Evolutionary conservation across 2,113 vertebrate species (phyloP).

Genomic region (Pogona vitticeps): DNA sequence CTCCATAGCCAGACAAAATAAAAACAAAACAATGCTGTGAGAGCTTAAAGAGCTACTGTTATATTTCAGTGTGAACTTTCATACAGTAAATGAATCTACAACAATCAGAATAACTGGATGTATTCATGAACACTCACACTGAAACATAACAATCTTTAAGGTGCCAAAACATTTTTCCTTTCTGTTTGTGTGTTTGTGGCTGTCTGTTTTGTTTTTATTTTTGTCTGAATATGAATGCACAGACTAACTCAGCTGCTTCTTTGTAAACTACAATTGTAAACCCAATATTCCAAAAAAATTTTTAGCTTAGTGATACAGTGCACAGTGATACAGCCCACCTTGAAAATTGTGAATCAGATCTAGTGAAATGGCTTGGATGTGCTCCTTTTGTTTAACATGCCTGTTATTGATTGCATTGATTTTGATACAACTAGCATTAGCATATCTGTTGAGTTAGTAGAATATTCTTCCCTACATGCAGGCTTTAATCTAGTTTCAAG

Average conservation of each 20-base stretch:
- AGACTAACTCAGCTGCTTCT: too few relatives aligned
- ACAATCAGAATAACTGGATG: too few relatives aligned
- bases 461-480: neutral
- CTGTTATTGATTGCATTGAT: neutral
- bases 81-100: too few relatives aligned
- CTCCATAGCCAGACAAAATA: neutral
- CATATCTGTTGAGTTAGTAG: neutral
- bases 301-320: too few relatives aligned
- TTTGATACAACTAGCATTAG: neutral
- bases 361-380: neutral
- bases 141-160: neutral
- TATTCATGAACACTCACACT: too few relatives aligned
- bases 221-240: too few relatives aligned
- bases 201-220: too few relatives aligned
- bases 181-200: too few relatives aligned
- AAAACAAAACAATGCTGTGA: too few relatives aligned
- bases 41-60: too few relatives aligned
- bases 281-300: neutral
- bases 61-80: too few relatives aligned
- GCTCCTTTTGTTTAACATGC: neutral
- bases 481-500: neutral
- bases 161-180: too few relatives aligned
- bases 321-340: neutral
- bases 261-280: neutral
- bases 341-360: neutral